These are phyloP conservation scores for Leptodactylus fuscus DNA, from an alignment of 2,113 vertebrate genomes.

Conservation along the genomic window DNA sequence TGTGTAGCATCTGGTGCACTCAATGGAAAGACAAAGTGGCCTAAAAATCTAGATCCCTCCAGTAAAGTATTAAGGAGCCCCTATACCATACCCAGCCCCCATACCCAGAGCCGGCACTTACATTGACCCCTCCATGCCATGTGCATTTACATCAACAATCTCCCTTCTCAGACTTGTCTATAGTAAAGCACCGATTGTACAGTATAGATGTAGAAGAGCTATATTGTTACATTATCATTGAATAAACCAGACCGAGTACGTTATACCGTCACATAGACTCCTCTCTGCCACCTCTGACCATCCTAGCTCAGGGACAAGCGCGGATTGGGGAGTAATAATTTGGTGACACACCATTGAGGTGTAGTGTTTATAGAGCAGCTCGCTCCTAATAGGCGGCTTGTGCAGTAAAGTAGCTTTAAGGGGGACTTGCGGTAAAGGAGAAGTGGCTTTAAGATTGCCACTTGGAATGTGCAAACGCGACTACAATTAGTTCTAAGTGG, in stretches of 20 bases:
- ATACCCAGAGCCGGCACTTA: not conserved
- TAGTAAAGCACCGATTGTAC: no score
- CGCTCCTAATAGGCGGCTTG: not conserved
- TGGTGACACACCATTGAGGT: not conserved
- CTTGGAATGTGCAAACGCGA: not conserved
- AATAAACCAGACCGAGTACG: no score
- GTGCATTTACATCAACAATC: not conserved
- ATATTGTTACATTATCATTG: no score
- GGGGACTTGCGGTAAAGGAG: not conserved
- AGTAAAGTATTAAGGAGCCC: no score
- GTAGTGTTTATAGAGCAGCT: slow-evolving; percentile 22
- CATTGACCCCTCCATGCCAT: not conserved
- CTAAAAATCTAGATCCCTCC: no score
- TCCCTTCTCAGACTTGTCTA: not conserved
- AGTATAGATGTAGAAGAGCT: slow-evolving; percentile 2
- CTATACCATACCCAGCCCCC: no score
- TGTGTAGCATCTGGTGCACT: no score
- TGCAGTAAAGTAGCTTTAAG: slow-evolving; percentile 13
- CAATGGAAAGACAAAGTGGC: no score
- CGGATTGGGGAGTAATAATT: no score
- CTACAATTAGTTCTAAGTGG: slow-evolving; percentile 14
- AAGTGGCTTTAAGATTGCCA: slow-evolving; percentile 13
- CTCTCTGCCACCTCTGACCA: not conserved
- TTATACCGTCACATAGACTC: no score
- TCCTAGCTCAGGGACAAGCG: no score